These are phyloP conservation scores for Xiphophorus maculatus DNA, from an alignment of 2,113 vertebrate species.

Conservation along the genomic window DNA sequence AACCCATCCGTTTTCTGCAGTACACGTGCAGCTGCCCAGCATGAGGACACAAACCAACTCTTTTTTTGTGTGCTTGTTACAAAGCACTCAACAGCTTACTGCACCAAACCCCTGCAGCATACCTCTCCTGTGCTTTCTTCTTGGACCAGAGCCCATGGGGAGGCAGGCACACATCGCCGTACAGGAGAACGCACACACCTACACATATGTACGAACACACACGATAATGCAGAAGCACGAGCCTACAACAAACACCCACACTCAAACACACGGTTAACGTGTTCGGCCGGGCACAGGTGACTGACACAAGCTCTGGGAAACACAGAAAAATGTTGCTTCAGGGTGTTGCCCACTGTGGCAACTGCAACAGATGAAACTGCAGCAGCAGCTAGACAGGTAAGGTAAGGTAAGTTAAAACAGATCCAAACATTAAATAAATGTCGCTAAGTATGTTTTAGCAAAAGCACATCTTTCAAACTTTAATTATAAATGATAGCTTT, in stretches of 20 bases:
- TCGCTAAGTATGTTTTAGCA: constrained; percentile 7
- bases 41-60: constrained; percentile 52
- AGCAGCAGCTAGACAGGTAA: constrained; percentile 61
- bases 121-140: constrained; percentile 63
- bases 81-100: constrained; percentile 77
- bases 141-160: constrained; percentile 74
- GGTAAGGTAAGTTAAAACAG: constrained; percentile 19
- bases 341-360: constrained; percentile 47
- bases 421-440: constrained; percentile 34
- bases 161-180: constrained; percentile 24
- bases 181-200: constrained; percentile 4
- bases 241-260: constrained; percentile 44
- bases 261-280: constrained; percentile 34
- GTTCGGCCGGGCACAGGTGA: constrained; percentile 30
- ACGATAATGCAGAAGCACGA: constrained; percentile 32
- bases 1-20: constrained; percentile 23
- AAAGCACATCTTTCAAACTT: constrained; percentile 4
- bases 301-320: constrained; percentile 49
- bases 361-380: constrained; percentile 76
- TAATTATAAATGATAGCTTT: constrained; percentile 43
- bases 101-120: constrained; percentile 81
- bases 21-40: constrained; percentile 24
- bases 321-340: constrained; percentile 36
- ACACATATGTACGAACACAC: constrained; percentile 13
- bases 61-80: constrained; percentile 49